Percentiles rank a stretch among this genome's conserved stretches.
phyloP scores from a whole-genome alignment of 2,888 invertebrate species.

The Pollenia amentaria region DNA sequence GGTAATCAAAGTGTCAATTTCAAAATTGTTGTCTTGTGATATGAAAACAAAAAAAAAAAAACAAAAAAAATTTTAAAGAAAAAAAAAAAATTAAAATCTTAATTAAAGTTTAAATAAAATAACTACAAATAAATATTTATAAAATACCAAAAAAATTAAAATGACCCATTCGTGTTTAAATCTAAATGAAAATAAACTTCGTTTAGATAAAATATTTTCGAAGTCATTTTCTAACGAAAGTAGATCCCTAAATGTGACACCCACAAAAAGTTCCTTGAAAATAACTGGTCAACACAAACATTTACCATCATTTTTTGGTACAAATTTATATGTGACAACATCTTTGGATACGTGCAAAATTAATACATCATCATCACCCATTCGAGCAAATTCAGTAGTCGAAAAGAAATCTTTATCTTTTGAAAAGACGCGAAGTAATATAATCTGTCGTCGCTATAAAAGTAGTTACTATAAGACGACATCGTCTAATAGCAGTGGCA shows the following conservation, averaged over 20 bases:
- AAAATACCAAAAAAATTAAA: background rate
- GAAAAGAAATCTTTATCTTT: slow-evolving; percentile 71
- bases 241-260: slow-evolving; percentile 61
- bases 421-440: slow-evolving; percentile 70
- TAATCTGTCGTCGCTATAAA: slow-evolving; percentile 75
- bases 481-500: background rate
- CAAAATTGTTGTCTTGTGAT: slow-evolving; percentile 32
- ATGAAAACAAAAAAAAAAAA: slow-evolving; percentile 39
- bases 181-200: slow-evolving; percentile 40
- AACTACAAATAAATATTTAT: slow-evolving; percentile 1
- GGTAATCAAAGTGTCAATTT: slow-evolving; percentile 73
- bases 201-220: slow-evolving; percentile 44
- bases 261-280: slow-evolving; percentile 48
- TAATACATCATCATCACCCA: slow-evolving; percentile 39
- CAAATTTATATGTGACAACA: slow-evolving; percentile 36
- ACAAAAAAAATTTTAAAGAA: slow-evolving; percentile 6
- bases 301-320: slow-evolving; percentile 63
- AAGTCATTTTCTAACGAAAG: slow-evolving; percentile 60
- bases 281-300: slow-evolving; percentile 56
- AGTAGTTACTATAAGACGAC: slow-evolving; percentile 72
- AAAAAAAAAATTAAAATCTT: slow-evolving; percentile 9
- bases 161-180: slow-evolving; percentile 34
- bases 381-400: slow-evolving; percentile 60
- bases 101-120: background rate
- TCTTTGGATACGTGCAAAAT: slow-evolving; percentile 51